These are phyloP conservation scores for Colinus virginianus DNA, from an alignment of 2,113 vertebrate genomes.

Conservation along the genomic window DNA sequence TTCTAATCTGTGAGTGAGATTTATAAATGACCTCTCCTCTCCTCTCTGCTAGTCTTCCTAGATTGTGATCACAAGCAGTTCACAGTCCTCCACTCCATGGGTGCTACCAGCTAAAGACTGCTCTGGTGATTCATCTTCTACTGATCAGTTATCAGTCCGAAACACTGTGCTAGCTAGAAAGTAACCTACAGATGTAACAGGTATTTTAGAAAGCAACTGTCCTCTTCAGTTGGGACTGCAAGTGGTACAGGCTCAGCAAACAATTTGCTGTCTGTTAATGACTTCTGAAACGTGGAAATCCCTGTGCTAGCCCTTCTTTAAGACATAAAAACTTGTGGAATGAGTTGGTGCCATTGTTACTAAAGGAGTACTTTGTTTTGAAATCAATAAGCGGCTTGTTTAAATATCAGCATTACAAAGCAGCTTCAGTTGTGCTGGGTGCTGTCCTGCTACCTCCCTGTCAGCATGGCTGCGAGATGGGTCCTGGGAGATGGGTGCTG, in stretches of 20 bases:
- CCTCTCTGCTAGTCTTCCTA: conserved; percentile 48
- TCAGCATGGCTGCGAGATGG: neutral
- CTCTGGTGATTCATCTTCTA: conserved; percentile 40
- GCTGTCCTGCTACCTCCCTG: neutral
- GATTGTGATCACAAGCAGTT: conserved; percentile 56
- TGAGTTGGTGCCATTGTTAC: conserved; percentile 45
- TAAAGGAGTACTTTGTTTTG: conserved; percentile 66
- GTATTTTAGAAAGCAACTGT: conserved; percentile 12
- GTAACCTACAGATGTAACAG: conserved; percentile 27
- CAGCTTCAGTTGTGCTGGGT: conserved; percentile 12
- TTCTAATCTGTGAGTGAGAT: conserved; percentile 68
- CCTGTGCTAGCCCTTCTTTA: conserved; percentile 56
- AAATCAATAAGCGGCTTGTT: conserved; percentile 64
- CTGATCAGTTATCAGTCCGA: conserved; percentile 35
- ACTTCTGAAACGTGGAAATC: conserved; percentile 66
- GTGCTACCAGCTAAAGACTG: conserved; percentile 35
- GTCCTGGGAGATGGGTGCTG: neutral
- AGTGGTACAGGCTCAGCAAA: conserved; percentile 26
- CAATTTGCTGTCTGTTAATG: conserved; percentile 29
- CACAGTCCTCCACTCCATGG: conserved; percentile 55
- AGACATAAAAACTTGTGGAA: conserved; percentile 63
- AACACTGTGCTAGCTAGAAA: neutral
- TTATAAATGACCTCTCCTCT: conserved; percentile 64
- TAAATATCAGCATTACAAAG: conserved; percentile 60
- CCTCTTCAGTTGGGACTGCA: neutral